phyloP scores from a whole-genome alignment of 2,113 vertebrate genomes.

The Sphaerodactylus townsendi region DNA sequence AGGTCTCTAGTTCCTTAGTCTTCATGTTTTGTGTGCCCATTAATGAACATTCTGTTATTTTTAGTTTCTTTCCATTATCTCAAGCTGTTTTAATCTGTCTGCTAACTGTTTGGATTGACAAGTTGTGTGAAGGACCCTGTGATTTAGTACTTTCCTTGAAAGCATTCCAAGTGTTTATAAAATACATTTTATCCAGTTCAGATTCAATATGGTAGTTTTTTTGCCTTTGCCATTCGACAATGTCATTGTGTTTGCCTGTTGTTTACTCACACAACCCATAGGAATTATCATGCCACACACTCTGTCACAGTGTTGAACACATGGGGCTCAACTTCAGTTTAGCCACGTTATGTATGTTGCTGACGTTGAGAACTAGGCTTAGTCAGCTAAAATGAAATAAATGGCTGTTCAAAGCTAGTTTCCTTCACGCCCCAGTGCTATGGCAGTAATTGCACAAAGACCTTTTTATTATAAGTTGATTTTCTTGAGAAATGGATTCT shows the following conservation, averaged over 20 bases:
- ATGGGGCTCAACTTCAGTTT: slow-evolving; percentile 74
- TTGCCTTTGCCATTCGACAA: neutral
- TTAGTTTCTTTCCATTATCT: neutral
- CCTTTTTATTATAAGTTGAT: slow-evolving; percentile 96
- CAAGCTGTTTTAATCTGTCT: neutral
- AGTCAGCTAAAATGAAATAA: slow-evolving; percentile 89
- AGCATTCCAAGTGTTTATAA: neutral
- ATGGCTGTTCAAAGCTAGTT: slow-evolving; percentile 87
- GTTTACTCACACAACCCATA: neutral
- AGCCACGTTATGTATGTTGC: slow-evolving; percentile 70
- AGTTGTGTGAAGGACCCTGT: neutral
- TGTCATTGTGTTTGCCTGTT: slow-evolving; percentile 32
- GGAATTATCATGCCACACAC: slow-evolving; percentile 37
- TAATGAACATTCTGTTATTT: neutral
- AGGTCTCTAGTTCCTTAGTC: neutral
- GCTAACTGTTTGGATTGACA: neutral
- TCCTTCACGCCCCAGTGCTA: slow-evolving; percentile 94
- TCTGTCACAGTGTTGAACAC: slow-evolving; percentile 56
- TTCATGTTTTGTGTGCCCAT: neutral
- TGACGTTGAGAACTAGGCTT: slow-evolving; percentile 75
- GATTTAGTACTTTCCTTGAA: neutral
- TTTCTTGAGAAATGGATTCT: slow-evolving; percentile 94
- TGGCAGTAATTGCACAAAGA: slow-evolving; percentile 96
- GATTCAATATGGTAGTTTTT: neutral
- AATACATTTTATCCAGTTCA: neutral